Conservation (phyloP, 2,113 vertebrate species). For the Peromyscus polionotus region DNA sequence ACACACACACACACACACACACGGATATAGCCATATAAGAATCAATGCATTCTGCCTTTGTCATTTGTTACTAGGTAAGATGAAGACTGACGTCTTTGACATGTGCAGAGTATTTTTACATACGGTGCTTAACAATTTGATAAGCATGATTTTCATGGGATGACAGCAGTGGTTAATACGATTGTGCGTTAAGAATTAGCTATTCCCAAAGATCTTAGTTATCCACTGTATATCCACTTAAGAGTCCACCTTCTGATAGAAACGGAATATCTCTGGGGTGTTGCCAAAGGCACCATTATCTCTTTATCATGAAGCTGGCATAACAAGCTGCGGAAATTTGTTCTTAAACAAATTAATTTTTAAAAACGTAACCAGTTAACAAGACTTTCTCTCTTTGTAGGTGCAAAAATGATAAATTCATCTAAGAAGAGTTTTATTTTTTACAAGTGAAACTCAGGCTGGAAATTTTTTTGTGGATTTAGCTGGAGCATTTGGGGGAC, state of each 20-base stretch:
- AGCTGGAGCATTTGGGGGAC: slow-evolving; percentile 98
- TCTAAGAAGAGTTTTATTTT: slow-evolving; percentile 88
- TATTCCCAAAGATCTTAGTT: slow-evolving; percentile 85
- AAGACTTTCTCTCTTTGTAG: slow-evolving; percentile 72
- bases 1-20: no score
- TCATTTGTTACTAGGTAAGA: slow-evolving; percentile 85
- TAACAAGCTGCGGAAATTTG: slow-evolving; percentile 50
- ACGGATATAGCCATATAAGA: slow-evolving; percentile 84
- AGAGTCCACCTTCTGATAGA: slow-evolving; percentile 72
- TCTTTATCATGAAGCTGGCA: slow-evolving; percentile 10
- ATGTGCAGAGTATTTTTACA: slow-evolving; percentile 80
- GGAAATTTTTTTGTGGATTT: slow-evolving; percentile 90
- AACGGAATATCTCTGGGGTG: slow-evolving; percentile 68
- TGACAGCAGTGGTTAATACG: slow-evolving; percentile 79
- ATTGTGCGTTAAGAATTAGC: slow-evolving; percentile 78
- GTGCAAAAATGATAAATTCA: slow-evolving; percentile 72
- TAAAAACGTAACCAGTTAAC: slow-evolving; percentile 65
- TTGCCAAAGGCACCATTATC: slow-evolving; percentile 41
- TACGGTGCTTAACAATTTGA: slow-evolving; percentile 88
- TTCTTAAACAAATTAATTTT: slow-evolving; percentile 27
- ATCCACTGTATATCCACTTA: slow-evolving; percentile 83
- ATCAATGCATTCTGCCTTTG: slow-evolving; percentile 90
- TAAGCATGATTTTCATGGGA: slow-evolving; percentile 81
- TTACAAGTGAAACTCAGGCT: slow-evolving; percentile 87
- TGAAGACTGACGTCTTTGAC: slow-evolving; percentile 85